Base-by-base conservation (phyloP, 2,113 vertebrate species). In the Passer montanus region DNA sequence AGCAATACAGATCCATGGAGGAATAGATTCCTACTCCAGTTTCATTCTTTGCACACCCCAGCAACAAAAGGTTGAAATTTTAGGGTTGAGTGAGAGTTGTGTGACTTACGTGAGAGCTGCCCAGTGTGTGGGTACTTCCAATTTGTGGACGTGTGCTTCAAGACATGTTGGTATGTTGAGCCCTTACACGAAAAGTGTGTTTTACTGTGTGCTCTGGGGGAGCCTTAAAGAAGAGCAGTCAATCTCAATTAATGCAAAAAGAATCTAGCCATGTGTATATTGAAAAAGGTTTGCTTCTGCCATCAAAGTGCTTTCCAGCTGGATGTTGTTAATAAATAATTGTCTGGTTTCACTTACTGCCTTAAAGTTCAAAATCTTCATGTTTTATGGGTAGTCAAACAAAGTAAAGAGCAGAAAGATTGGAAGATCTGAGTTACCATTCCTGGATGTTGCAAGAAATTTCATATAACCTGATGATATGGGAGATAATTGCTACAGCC, bases 241-340 rank as follows among this genome's bases (percentile, higher is more conserved):
- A 84, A 79, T 95, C 89, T 95, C 93, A 90, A 74, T 96, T 93
- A 93, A 50, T 9, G 33, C 41, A 46, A 96, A 92, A 95, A 92
- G 74, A 87, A 83, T 91, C 64, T 93, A 87, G 80, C 67, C 64
- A 35, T 4, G 15, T 5, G 4, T 69, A n/a, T 60, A 41, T 44
- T 93, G 62, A 59, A 95, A 94, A 94, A 62, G 46, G 46, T 91
- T 93, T 95, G 28, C 81, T 91, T 82, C 53, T 95, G 78, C 91
- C 64, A 80, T 87, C 78, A 91, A 96, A 96, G 90, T 89, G 37
- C 53, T 93, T 63, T 92, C 77, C 70, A 85, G 85, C 53, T 93
- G 89, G 68, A 78, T 87, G 24, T 37, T 87, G 59, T 96, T 91
- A 95, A 95, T 94, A 96, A 95, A 83, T 93, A 95, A 87, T 90